Percentiles rank a stretch among this genome's conserved stretches.
These are phyloP conservation scores for Hedya salicella DNA, from an alignment of 2,888 invertebrate species.

Conservation along the genomic window DNA sequence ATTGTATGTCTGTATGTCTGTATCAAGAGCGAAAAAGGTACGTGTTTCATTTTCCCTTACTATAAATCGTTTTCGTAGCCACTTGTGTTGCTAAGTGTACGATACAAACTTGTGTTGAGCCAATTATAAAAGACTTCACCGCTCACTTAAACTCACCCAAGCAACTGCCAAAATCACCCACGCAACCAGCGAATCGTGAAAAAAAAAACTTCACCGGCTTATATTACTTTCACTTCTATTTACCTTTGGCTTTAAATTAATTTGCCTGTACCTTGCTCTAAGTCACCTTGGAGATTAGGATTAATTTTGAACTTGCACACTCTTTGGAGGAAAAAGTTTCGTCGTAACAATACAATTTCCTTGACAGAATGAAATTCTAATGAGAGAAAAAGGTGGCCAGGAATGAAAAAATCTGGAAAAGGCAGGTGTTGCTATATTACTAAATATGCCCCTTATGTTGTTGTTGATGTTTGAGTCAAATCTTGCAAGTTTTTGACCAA, in stretches of 20 bases:
- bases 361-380: constrained; percentile 54
- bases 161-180: constrained; percentile 21
- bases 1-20: no score
- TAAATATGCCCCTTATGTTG: no score
- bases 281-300: constrained; percentile 14
- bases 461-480: no score
- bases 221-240: constrained; percentile 31
- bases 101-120: not conserved
- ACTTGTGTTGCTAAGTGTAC: no score
- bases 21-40: no score
- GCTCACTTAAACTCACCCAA: not conserved
- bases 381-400: constrained; percentile 46
- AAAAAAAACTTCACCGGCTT: constrained; percentile 25
- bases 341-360: constrained; percentile 59
- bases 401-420: constrained; percentile 1
- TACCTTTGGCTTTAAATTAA: constrained; percentile 34
- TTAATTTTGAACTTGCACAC: constrained; percentile 27
- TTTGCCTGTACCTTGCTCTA: constrained; percentile 17
- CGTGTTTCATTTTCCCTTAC: no score
- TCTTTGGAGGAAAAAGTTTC: constrained; percentile 26
- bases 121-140: constrained; percentile 1
- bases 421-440: not conserved
- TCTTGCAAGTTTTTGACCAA: no score
- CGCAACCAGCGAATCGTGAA: not conserved
- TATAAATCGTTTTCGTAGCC: no score